These are phyloP conservation scores for Typhlomys cinereus DNA, from an alignment of 2,113 vertebrate genomes.

Conservation along the genomic window DNA sequence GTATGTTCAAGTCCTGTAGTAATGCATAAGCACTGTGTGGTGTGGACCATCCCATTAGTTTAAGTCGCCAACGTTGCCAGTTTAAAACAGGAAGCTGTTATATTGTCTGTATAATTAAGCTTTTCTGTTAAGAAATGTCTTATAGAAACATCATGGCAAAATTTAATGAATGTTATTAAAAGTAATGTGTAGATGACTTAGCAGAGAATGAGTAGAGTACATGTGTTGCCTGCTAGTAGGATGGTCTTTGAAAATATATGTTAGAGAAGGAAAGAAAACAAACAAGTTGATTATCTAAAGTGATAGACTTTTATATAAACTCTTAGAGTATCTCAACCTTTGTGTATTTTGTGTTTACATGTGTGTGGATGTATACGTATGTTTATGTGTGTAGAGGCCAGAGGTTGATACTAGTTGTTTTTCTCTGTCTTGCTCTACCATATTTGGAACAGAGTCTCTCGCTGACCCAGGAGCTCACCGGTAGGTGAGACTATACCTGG, in stretches of 20 bases:
- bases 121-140: background rate
- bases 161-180: background rate
- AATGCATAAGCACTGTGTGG: background rate
- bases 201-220: background rate
- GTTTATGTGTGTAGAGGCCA: background rate
- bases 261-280: background rate
- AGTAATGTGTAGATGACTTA: background rate
- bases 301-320: background rate
- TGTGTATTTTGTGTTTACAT: no score
- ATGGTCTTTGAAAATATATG: background rate
- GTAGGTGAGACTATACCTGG: background rate
- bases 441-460: background rate
- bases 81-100: background rate
- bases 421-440: background rate
- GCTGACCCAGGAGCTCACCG: background rate
- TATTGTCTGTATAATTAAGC: background rate
- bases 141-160: background rate
- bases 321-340: background rate
- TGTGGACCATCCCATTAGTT: background rate
- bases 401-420: background rate
- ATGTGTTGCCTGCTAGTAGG: background rate
- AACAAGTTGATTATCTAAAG: background rate
- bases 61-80: background rate
- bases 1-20: background rate
- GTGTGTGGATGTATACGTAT: background rate